A percentile compares a stretch with the other conserved stretches of the same genome.
Conservation (phyloP, 53 echinoderm and acorn worm genomes). For the Patiria pectinifera region DNA sequence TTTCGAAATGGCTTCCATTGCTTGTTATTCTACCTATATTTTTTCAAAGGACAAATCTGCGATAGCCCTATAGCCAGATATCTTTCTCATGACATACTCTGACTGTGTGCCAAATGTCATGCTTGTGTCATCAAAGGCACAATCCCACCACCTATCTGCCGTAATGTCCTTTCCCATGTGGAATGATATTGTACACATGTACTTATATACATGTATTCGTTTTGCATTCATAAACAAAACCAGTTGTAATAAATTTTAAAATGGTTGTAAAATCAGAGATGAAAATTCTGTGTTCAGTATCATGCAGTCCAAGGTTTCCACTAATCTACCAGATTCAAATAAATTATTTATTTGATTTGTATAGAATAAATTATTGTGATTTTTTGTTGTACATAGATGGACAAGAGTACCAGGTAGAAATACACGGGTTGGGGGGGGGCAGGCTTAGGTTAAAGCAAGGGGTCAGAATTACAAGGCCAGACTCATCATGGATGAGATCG, state of each 20-base stretch:
- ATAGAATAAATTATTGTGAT: background rate
- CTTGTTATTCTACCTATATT: no score
- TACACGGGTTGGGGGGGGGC: no score
- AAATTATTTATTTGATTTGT: constrained; percentile 5
- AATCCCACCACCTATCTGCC: no score
- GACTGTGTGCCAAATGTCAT: no score
- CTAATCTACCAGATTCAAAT: background rate
- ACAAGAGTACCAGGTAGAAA: no score
- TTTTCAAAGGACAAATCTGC: no score
- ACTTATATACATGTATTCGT: background rate
- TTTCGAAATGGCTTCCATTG: no score
- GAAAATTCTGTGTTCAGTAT: background rate
- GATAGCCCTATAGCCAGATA: no score
- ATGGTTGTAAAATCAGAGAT: background rate
- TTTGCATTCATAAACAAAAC: background rate
- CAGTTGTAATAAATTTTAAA: background rate
- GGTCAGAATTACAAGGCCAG: background rate
- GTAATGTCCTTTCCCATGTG: no score
- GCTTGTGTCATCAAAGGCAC: no score
- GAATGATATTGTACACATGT: background rate
- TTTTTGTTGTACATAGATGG: background rate
- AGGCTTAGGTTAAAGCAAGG: background rate
- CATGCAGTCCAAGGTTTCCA: background rate
- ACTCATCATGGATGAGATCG: background rate
- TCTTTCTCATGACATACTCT: no score